Conservation (phyloP, 2,888 invertebrate genomes). For the Ferdinandea cuprea region DNA sequence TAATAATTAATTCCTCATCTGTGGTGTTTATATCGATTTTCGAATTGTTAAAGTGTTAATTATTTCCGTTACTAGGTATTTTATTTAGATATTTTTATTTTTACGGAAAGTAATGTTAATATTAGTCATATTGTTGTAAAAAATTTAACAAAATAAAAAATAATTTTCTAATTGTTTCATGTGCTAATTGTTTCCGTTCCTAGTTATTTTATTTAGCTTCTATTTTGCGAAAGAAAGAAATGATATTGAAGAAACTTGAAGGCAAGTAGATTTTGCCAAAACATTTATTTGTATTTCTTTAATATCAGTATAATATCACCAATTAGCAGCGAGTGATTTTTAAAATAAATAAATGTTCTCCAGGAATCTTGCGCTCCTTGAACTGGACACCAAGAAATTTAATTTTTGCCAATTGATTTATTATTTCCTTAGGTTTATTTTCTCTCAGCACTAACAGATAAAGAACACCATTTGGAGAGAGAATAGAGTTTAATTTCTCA, state of each 20-base stretch:
- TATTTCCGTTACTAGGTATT: too few species aligned
- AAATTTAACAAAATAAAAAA: too few species aligned
- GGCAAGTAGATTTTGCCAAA: slow-evolving; percentile 16
- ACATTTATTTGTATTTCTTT: slow-evolving; percentile 26
- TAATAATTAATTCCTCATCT: too few species aligned
- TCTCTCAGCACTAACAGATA: slow-evolving; percentile 95
- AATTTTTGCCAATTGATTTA: slow-evolving; percentile 84
- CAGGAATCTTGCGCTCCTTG: slow-evolving; percentile 90
- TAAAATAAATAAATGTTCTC: slow-evolving; percentile 93
- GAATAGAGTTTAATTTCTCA: slow-evolving; percentile 86
- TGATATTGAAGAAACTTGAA: neutral
- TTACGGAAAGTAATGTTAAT: too few species aligned
- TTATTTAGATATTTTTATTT: too few species aligned
- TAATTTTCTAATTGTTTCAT: too few species aligned
- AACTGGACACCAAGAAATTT: slow-evolving; percentile 87
- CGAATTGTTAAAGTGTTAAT: too few species aligned
- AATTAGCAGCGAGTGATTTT: slow-evolving; percentile 84
- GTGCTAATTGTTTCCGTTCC: too few species aligned
- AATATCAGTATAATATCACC: slow-evolving; percentile 13
- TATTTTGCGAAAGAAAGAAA: neutral
- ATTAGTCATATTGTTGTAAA: too few species aligned
- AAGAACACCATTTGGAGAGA: slow-evolving; percentile 90
- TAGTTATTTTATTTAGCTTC: too few species aligned
- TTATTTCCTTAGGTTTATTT: slow-evolving; percentile 91
- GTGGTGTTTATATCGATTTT: too few species aligned